Conservation (phyloP, 2,113 vertebrate species). For the Entomyzon cyanotis region DNA sequence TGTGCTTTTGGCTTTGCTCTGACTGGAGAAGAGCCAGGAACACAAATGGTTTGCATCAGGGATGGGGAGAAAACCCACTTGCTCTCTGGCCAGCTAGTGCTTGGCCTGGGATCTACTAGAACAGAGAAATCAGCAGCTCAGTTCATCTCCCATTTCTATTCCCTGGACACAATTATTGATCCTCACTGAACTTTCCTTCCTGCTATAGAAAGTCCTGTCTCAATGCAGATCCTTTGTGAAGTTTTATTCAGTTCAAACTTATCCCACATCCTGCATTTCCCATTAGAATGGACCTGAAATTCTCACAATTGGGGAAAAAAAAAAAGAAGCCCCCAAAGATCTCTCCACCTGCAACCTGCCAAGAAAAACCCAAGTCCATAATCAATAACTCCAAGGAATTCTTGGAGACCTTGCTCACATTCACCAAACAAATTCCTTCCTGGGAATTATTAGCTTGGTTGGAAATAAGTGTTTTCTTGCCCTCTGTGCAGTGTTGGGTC, state of each 20-base stretch:
- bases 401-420: not conserved
- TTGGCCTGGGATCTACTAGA: not conserved
- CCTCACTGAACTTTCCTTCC: not conserved
- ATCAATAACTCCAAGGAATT: not conserved
- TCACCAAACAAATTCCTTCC: not conserved
- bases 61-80: not conserved
- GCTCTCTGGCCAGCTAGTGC: not conserved
- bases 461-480: not conserved
- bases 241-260: not conserved
- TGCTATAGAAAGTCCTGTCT: not conserved
- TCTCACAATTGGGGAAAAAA: not conserved
- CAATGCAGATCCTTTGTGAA: not conserved
- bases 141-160: not conserved
- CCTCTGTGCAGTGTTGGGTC: not conserved
- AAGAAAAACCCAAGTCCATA: not conserved
- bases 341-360: not conserved
- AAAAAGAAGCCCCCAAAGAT: not conserved
- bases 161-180: not conserved
- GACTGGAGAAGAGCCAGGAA: not conserved
- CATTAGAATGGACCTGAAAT: not conserved
- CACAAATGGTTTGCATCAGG: not conserved
- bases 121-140: not conserved
- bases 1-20: not conserved
- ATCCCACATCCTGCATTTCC: not conserved
- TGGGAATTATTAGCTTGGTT: constrained; percentile 5